These are phyloP conservation scores for Eonycteris spelaea DNA, from an alignment of 2,113 vertebrate species.

Conservation along the genomic window DNA sequence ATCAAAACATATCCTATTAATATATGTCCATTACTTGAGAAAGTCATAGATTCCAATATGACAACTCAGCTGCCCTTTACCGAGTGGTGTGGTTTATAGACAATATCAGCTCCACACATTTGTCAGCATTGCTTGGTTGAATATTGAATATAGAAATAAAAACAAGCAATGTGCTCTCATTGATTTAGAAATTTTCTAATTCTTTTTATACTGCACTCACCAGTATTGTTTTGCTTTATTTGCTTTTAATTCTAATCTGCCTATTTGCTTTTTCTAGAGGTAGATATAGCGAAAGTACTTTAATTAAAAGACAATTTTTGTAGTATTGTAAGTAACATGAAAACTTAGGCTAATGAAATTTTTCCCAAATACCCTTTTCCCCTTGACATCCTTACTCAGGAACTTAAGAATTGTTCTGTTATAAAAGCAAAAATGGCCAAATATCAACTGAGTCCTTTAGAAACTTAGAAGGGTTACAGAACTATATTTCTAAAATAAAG, in stretches of 20 bases:
- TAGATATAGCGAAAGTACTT: background rate
- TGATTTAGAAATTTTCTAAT: background rate
- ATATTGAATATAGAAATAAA: background rate
- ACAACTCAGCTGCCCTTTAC: background rate
- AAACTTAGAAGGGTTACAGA: background rate
- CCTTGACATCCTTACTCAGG: background rate
- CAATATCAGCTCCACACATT: background rate
- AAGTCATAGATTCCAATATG: background rate
- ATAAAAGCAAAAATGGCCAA: background rate
- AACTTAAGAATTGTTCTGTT: background rate
- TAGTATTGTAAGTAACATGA: background rate
- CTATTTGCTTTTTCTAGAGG: background rate
- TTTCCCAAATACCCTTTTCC: background rate
- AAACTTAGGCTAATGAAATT: background rate
- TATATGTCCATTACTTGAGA: background rate
- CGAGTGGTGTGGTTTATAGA: background rate
- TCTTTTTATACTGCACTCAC: background rate
- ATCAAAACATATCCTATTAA: background rate
- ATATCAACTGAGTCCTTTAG: background rate
- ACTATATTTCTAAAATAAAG: background rate
- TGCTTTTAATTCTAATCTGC: background rate
- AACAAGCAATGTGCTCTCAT: background rate
- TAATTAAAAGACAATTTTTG: background rate
- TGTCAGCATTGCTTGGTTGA: background rate
- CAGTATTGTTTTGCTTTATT: background rate